Conservation (phyloP, 2,888 invertebrate genomes). For the Orchesella flavescens region DNA sequence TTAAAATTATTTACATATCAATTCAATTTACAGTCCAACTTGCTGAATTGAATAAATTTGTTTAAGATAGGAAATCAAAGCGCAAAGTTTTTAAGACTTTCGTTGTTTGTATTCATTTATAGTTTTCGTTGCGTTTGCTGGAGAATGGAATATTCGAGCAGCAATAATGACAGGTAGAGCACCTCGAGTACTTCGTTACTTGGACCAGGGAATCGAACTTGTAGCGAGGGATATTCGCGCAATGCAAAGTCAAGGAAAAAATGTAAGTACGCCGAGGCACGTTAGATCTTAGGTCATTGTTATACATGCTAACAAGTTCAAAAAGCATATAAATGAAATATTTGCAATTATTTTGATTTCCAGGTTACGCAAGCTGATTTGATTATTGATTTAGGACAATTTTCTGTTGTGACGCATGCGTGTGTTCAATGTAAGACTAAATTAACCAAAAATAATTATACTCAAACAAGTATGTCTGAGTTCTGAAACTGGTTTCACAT, state of each 20-base stretch:
- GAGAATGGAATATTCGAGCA: constrained; percentile 31
- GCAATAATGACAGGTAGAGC: constrained; percentile 30
- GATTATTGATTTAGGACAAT: constrained; percentile 24
- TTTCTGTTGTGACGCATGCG: constrained; percentile 32
- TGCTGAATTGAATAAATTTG: too few species aligned
- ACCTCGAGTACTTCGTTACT: constrained; percentile 13
- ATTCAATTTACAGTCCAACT: too few species aligned
- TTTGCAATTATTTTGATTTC: not conserved
- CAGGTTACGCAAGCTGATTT: constrained; percentile 39
- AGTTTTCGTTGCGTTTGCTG: constrained; percentile 33
- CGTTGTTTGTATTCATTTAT: not conserved
- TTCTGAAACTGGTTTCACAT: not conserved
- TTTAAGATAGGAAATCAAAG: too few species aligned
- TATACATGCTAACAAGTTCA: too few species aligned
- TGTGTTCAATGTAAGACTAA: constrained; percentile 26
- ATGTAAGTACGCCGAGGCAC: constrained; percentile 19
- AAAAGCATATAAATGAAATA: not conserved
- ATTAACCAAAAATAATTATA: too few species aligned
- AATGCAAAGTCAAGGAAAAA: constrained; percentile 31
- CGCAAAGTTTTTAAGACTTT: not conserved
- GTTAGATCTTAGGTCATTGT: too few species aligned
- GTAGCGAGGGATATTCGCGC: not conserved
- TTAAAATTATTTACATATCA: too few species aligned
- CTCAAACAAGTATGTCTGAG: too few species aligned
- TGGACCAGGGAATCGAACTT: constrained; percentile 26